A percentile compares a stretch with the other conserved stretches of the same genome.
Conservation (phyloP, 2,888 invertebrate genomes). For the Bruchidius siliquastri region DNA sequence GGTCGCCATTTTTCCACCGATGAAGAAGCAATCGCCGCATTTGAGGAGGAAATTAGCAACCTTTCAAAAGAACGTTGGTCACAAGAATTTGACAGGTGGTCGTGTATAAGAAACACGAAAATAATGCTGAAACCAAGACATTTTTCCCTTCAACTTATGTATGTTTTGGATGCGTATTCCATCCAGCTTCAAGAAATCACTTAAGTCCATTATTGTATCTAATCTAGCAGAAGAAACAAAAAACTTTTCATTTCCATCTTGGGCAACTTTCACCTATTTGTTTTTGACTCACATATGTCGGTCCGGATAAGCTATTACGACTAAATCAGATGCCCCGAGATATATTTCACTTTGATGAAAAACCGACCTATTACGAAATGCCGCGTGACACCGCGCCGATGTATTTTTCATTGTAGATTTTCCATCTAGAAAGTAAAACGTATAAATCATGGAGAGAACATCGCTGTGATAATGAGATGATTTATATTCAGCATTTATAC, state of each 20-base stretch:
- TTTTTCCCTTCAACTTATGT: too few species aligned
- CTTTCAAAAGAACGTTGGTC: too few species aligned
- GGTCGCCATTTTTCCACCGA: too few species aligned
- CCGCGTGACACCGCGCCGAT: background rate
- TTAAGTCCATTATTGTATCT: background rate
- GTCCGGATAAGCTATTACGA: background rate
- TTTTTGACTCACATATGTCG: background rate
- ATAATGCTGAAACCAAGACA: too few species aligned
- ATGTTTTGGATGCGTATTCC: too few species aligned
- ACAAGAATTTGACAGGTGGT: too few species aligned
- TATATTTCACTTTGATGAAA: background rate
- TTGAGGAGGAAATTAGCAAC: too few species aligned
- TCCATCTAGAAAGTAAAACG: background rate
- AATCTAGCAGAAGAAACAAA: background rate
- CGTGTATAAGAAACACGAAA: too few species aligned
- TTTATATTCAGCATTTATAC: background rate
- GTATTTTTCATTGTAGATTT: background rate
- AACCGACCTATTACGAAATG: background rate
- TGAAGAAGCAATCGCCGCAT: too few species aligned
- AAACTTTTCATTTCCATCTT: background rate
- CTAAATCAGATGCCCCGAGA: background rate
- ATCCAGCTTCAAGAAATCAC: background rate
- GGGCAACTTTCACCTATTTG: background rate
- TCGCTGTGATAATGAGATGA: background rate
- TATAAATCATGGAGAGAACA: background rate